These are phyloP conservation scores for Lampris megalopsis DNA, from an alignment of 2,113 vertebrate species.

Conservation along the genomic window DNA sequence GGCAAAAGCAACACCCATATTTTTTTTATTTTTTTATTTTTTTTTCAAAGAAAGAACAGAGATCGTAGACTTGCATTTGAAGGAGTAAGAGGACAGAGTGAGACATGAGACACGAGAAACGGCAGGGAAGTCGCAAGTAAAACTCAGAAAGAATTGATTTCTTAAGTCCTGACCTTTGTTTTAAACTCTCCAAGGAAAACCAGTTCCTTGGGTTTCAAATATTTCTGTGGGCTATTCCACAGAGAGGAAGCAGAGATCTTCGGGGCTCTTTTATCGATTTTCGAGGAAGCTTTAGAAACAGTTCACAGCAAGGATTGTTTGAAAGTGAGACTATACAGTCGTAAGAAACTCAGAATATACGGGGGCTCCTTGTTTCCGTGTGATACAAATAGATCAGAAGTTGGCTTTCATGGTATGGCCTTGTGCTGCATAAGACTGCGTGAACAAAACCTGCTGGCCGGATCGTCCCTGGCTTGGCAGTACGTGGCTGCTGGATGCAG, in stretches of 20 bases:
- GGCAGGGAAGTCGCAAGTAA: not conserved
- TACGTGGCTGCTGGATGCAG: constrained; percentile 34
- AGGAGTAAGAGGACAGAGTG: not conserved
- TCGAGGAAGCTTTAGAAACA: not conserved
- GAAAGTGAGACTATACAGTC: not conserved
- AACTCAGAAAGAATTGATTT: not conserved
- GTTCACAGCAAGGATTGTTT: not conserved
- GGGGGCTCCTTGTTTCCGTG: too few species aligned
- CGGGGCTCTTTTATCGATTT: not conserved
- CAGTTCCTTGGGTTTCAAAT: not conserved
- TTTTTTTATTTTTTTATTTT: too few species aligned
- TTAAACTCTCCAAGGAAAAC: not conserved
- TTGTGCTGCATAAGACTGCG: constrained; percentile 37
- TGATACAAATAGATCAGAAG: too few species aligned
- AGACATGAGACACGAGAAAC: not conserved
- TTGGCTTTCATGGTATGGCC: not conserved
- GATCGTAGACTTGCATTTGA: too few species aligned
- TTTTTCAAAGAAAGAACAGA: too few species aligned
- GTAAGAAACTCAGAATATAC: too few species aligned
- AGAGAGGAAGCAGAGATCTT: not conserved
- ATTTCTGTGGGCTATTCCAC: not conserved
- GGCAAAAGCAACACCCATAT: not conserved
- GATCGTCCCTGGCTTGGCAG: constrained; percentile 29
- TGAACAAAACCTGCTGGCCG: constrained; percentile 34
- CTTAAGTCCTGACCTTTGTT: not conserved